Conservation (phyloP, 2,888 invertebrate genomes). For the Aelia acuminata region DNA sequence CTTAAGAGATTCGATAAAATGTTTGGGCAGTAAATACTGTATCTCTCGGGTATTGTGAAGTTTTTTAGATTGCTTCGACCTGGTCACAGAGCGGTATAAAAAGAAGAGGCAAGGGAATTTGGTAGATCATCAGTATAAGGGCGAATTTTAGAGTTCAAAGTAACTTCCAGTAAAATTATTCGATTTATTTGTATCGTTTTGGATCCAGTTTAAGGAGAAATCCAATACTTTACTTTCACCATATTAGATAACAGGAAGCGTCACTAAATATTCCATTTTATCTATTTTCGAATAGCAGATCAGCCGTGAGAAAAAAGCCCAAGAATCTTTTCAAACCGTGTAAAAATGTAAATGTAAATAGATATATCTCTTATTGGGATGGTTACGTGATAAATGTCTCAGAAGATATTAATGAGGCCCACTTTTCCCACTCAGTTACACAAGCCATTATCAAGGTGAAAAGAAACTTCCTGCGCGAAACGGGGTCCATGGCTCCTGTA, state of each 20-base stretch:
- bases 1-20: too few species aligned
- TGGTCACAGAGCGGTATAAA: too few species aligned
- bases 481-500: not conserved
- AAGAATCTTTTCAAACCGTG: not conserved
- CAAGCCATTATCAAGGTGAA: conserved; percentile 45
- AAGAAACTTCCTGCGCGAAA: conserved; percentile 34
- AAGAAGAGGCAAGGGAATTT: too few species aligned
- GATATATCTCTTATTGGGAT: not conserved
- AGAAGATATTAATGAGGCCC: conserved; percentile 16
- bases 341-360: not conserved
- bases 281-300: not conserved
- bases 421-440: conserved; percentile 42
- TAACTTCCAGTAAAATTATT: not conserved
- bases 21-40: too few species aligned
- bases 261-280: conserved; percentile 8
- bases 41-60: too few species aligned
- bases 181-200: not conserved
- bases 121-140: too few species aligned
- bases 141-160: too few species aligned
- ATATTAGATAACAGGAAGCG: not conserved
- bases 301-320: not conserved
- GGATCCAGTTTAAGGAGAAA: not conserved
- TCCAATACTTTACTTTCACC: not conserved
- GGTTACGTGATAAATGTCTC: conserved; percentile 44
- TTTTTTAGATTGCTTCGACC: too few species aligned